Conservation (phyloP, 2,888 invertebrate species). For the Xylota segnis region DNA sequence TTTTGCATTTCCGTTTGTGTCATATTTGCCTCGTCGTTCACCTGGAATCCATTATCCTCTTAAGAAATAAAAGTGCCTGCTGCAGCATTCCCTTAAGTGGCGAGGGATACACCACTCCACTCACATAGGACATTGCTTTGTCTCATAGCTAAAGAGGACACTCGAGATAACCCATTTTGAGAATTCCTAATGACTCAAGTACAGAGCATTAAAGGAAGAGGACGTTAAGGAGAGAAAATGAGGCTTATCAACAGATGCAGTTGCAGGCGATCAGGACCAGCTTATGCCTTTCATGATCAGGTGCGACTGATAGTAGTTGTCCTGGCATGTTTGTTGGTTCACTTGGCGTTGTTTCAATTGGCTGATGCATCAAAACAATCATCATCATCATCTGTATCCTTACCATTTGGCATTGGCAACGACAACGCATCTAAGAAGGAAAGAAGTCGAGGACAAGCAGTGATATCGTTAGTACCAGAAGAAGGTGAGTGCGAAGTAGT, state of each 20-base stretch:
- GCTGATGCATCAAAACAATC: slow-evolving; percentile 60
- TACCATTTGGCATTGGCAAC: slow-evolving; percentile 48
- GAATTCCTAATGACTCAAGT: slow-evolving; percentile 60
- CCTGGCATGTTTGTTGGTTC: slow-evolving; percentile 43
- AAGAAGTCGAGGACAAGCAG: slow-evolving; percentile 61
- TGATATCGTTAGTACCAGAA: slow-evolving; percentile 60
- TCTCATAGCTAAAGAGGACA: slow-evolving; percentile 29
- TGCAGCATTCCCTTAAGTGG: slow-evolving; percentile 43
- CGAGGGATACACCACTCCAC: slow-evolving; percentile 4
- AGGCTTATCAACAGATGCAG: slow-evolving; percentile 51
- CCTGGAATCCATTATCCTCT: slow-evolving; percentile 74
- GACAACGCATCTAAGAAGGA: slow-evolving; percentile 34
- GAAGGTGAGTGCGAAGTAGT: slow-evolving; percentile 63
- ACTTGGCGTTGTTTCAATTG: slow-evolving; percentile 68
- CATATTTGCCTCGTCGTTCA: slow-evolving; percentile 48
- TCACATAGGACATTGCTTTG: slow-evolving; percentile 16
- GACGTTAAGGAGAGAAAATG: slow-evolving; percentile 36
- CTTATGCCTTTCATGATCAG: slow-evolving; percentile 34
- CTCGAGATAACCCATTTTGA: slow-evolving; percentile 56
- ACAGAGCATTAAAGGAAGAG: slow-evolving; percentile 22
- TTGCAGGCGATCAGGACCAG: slow-evolving; percentile 26
- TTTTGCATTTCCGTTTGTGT: slow-evolving; percentile 65
- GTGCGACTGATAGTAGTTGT: slow-evolving; percentile 35
- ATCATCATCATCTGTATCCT: slow-evolving; percentile 24
- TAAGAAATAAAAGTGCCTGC: slow-evolving; percentile 45